Percentiles rank a stretch among this genome's conserved stretches.
Evolutionary conservation across 2,113 vertebrate genomes (phyloP).

Genomic region (Mus spicilegus): DNA sequence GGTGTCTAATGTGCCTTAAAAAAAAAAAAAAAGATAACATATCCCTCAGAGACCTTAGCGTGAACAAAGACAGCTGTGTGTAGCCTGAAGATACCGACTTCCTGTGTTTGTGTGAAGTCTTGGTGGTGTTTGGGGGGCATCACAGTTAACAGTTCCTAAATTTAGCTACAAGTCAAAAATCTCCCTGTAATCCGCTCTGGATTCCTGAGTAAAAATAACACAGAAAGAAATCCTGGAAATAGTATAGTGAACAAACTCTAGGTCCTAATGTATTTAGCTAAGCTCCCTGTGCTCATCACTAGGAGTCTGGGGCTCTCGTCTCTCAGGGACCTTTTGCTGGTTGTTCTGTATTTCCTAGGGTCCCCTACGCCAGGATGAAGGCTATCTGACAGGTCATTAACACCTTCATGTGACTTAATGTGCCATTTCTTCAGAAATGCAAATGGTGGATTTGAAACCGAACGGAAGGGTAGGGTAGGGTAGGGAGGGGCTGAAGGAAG

Average conservation of each 20-base stretch:
- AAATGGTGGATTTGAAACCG: slow-evolving; percentile 53
- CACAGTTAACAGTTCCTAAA: slow-evolving; percentile 8
- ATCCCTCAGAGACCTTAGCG: background rate
- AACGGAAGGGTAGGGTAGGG: background rate
- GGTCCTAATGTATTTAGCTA: background rate
- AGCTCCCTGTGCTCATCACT: background rate
- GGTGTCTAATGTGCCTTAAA: background rate
- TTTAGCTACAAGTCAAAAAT: background rate
- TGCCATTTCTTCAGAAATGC: slow-evolving; percentile 75
- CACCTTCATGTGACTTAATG: slow-evolving; percentile 59
- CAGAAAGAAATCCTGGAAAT: background rate
- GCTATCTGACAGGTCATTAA: slow-evolving; percentile 50
- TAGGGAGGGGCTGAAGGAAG: background rate
- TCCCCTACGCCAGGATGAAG: slow-evolving; percentile 52
- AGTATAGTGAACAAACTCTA: slow-evolving; percentile 16
- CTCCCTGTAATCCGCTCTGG: background rate
- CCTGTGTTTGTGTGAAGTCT: background rate
- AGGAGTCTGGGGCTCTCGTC: background rate
- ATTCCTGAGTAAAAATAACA: background rate
- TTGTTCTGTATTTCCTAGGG: slow-evolving; percentile 27
- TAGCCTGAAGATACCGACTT: background rate
- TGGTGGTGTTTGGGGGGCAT: background rate
- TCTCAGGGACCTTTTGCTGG: slow-evolving; percentile 19
- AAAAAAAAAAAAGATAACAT: background rate
- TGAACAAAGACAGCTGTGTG: background rate